A percentile compares a stretch with the other conserved stretches of the same genome.
Evolutionary conservation across 2,888 invertebrate species (phyloP).

Genomic region (Andrena bucephala): DNA sequence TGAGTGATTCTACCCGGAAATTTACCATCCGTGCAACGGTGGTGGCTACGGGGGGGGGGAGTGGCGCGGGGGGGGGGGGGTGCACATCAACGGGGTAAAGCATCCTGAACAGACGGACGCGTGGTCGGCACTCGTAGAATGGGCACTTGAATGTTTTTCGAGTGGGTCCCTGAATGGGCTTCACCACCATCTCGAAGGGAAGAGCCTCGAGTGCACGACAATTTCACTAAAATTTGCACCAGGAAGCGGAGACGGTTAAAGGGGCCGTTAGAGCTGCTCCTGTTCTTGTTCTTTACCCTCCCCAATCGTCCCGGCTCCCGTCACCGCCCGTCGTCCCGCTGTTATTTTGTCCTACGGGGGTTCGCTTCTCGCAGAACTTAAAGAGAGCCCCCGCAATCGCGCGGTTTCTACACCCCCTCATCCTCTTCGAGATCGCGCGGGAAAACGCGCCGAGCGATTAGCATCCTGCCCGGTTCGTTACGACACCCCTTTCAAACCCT

Average conservation of each 20-base stretch:
- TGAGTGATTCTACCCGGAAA: constrained; percentile 26
- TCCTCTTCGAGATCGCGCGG: constrained; percentile 17
- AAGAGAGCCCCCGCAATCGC: constrained; percentile 27
- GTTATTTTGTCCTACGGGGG: constrained; percentile 38
- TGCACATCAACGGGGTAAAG: constrained; percentile 37
- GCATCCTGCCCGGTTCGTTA: constrained; percentile 49
- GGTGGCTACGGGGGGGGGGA: not conserved
- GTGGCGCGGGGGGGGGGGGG: not conserved
- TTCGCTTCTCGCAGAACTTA: constrained; percentile 19
- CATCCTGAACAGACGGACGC: constrained; percentile 47
- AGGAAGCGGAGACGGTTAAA: constrained; percentile 59
- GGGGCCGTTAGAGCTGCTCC: constrained; percentile 49
- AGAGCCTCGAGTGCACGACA: constrained; percentile 60
- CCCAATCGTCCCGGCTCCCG: not conserved
- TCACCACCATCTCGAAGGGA: constrained; percentile 58
- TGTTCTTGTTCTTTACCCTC: constrained; percentile 17
- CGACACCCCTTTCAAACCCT: constrained; percentile 37
- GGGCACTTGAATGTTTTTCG: constrained; percentile 66
- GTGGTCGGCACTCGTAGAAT: constrained; percentile 43
- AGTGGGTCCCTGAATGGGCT: constrained; percentile 59
- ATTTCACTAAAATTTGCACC: constrained; percentile 68
- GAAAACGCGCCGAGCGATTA: constrained; percentile 58
- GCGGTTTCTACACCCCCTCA: constrained; percentile 32
- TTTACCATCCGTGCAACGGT: constrained; percentile 10
- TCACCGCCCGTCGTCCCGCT: not conserved